Base-by-base conservation (phyloP, 2,113 vertebrate genomes). In the Tor tambroides region DNA sequence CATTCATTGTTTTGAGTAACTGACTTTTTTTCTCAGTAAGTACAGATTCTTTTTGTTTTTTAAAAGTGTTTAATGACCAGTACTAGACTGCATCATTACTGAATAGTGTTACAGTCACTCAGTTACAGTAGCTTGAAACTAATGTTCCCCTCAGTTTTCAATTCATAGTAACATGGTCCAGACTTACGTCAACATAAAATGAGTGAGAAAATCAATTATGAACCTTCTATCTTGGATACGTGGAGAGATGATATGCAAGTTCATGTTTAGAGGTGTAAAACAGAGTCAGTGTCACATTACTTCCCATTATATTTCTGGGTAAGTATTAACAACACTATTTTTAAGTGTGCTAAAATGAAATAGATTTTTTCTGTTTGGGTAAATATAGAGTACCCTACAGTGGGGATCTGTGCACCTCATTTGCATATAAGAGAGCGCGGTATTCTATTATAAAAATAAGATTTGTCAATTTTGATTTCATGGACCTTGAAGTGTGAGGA, bases 1-100 rank as follows among this genome's bases (percentile, higher is more conserved):
- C 46, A 86, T 80, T 86, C 78, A 79, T 83, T 86, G 72, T 77
- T 86, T 69, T 76, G 19, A 43, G 71, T 82, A 26, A 76, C 69
- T 23, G 72, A 80, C 65, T 56, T 65, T 74, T 51, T 71, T 65
- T 10, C 23, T 9, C 30, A 78, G 56, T 51, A n/a, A 32, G 35
- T 43, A 19, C 28, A 51, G 71, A 23, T 65, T 72, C 61, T 77
- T n/a, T 41, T 80, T 32, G 6, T 67, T 49, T 67, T 79, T 85
- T 77, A 3, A 19, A n/a, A 38, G 38, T 38, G 3, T 30, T 67
- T 83, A 49, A 46, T 61, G 56, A 63, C 56, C 11, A 80, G 32
- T 26, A 8, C 41, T 85, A 26, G 28, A 83, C 12, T 15, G 14
- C 28, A 21, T 74, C 28, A 30, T 80, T 75, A 63, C 69, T 19